These are phyloP conservation scores for Apamea anceps DNA, from an alignment of 2,888 invertebrate species.

Conservation along the genomic window DNA sequence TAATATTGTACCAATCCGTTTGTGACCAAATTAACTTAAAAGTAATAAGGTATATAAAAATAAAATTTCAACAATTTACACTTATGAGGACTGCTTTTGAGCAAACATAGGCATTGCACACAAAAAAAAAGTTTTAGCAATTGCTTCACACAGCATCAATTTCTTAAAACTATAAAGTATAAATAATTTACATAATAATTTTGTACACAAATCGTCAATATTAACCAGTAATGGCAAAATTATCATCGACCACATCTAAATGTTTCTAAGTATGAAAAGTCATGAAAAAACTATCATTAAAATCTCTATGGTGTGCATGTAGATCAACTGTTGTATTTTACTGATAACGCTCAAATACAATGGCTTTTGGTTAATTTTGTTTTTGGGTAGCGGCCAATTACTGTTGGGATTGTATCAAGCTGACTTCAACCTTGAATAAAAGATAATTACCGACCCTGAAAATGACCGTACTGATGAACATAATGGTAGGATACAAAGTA, in stretches of 20 bases:
- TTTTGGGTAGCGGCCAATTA: slow-evolving; percentile 61
- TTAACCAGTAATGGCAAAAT: slow-evolving; percentile 1
- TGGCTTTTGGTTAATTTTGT: slow-evolving; percentile 45
- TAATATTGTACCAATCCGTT: slow-evolving; percentile 54
- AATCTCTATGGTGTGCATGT: slow-evolving; percentile 44
- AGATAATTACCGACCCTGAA: slow-evolving; percentile 39
- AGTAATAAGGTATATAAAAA: slow-evolving; percentile 14
- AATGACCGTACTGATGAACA: slow-evolving; percentile 18
- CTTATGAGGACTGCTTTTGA: background rate
- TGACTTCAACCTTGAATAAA: slow-evolving; percentile 46
- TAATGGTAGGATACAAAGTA: slow-evolving; percentile 12
- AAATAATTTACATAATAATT: background rate
- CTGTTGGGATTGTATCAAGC: slow-evolving; percentile 57
- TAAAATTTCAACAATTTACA: slow-evolving; percentile 22
- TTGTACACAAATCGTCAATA: slow-evolving; percentile 11
- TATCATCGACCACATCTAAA: background rate
- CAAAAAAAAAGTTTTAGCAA: background rate
- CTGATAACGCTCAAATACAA: slow-evolving; percentile 41
- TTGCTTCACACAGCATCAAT: background rate
- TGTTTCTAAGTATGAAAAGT: slow-evolving; percentile 3
- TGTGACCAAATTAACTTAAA: slow-evolving; percentile 64
- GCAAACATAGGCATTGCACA: slow-evolving; percentile 11
- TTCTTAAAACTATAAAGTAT: slow-evolving; percentile 11
- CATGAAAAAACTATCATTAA: slow-evolving; percentile 23
- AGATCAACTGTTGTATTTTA: slow-evolving; percentile 41